phyloP scores from a whole-genome alignment of 2,797 vertebrate genomes.

The Cheirogaleus major region DNA sequence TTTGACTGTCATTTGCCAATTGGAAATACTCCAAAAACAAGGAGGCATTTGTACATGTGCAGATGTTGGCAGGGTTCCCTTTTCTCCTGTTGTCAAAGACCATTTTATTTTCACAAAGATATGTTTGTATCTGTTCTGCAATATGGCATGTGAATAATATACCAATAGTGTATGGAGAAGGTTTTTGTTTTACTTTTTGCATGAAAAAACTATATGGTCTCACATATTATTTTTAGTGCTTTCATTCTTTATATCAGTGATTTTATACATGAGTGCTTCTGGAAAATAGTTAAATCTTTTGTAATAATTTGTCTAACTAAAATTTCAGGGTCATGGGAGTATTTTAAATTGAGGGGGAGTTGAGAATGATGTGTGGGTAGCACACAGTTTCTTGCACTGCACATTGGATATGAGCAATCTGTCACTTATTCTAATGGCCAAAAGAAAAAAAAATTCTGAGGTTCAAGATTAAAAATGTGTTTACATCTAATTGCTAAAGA shows the following conservation, averaged over 20 bases:
- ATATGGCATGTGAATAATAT: conserved; percentile 58
- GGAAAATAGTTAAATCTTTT: conserved; percentile 46
- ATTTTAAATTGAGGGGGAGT: conserved; percentile 27
- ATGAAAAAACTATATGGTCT: conserved; percentile 31
- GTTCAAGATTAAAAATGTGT: background rate
- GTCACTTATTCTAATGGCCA: background rate
- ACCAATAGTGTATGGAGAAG: background rate
- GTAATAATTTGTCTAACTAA: conserved; percentile 23
- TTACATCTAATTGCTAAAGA: conserved; percentile 27
- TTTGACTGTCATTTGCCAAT: conserved; percentile 77
- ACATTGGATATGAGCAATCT: background rate
- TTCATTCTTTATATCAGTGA: background rate
- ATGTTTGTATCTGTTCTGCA: conserved; percentile 77
- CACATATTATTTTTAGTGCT: background rate
- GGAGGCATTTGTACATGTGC: conserved; percentile 84
- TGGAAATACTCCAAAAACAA: conserved; percentile 81
- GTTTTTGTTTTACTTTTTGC: conserved; percentile 48
- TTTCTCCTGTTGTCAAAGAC: conserved; percentile 83
- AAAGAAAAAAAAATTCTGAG: background rate
- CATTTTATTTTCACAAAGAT: conserved; percentile 80
- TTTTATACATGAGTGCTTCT: conserved; percentile 10
- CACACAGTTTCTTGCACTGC: background rate
- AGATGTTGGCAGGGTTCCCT: conserved; percentile 82
- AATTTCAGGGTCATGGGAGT: conserved; percentile 8
- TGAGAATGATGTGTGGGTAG: conserved; percentile 6